Evolutionary conservation across 2,888 invertebrate genomes (phyloP), one percentile per base, ranked within the genome.

Genomic region (Digitonthophagus gazella): DNA sequence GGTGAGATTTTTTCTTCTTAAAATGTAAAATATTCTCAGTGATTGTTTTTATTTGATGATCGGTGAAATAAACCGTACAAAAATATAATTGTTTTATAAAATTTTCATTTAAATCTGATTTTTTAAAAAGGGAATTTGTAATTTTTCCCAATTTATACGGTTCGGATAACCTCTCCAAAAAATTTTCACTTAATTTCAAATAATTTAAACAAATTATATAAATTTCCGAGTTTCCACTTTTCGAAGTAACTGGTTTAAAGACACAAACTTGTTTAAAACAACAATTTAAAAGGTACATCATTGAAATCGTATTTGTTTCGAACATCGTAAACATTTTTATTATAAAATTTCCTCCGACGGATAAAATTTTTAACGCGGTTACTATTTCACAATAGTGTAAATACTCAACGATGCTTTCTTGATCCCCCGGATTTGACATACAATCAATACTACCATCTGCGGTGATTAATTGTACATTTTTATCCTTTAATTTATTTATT

Each of bases 381-480:
- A 93, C 83, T 3, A 90, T 87, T 85, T 98, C 97, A 79, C 94
- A 93, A 78, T 90, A 92, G 77, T 95, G 93, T 6, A 98, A 85
- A 2, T 88, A 87, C 4, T 91, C 88, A 0, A 97, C 95, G 0
- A 88, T 84, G 68, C 83, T 85, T 79, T 98, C 98, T 81, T 98
- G 98, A 74, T 93, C 92, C 54, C 90, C 94, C 0, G 97, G 97
- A 76, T 89, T 87, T 67, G 88, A 87, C 72, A 91, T 89, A 78
- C 97, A 98, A 80, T 97, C 93, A 22, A 97, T 89, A 76, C 97
- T 96, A 0, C 98, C 98, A 85, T 98, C 98, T 0, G 96, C 96
- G 3, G 97, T 97, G 28, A 97, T 89, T 14, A 93, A 80, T 71
- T 88, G 78, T 1, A 58, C 58, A 20, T 20, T 14, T 58, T 15